Base-by-base conservation (phyloP, 1,140 invertebrate species). In the Rhizoglyphus robini region DNA sequence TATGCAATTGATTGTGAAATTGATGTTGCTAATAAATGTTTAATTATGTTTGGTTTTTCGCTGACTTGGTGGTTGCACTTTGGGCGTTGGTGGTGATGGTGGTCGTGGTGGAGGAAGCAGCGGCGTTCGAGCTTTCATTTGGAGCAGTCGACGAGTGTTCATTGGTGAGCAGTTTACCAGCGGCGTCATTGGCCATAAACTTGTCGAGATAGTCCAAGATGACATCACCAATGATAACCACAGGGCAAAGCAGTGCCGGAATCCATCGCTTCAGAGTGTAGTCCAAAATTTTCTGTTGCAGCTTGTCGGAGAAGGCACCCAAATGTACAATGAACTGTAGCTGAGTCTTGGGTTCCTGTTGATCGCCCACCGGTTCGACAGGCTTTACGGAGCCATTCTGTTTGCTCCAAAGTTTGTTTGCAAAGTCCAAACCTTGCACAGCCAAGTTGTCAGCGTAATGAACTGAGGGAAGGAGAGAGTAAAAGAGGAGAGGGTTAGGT, bases 231-330 rank as follows among this genome's bases (percentile, higher is more conserved):
- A n/a, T n/a, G n/a, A n/a, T n/a, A 25, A 54, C 31, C 8, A 32
- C 51, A 11, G 8, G 8, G 8, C 23, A 8, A 15, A 54, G 15
- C 8, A 54, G 51, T 8, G 31, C 23, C 8, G 51, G 51, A 25
- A 54, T 23, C 58, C 58, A 60, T 38, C 27, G 15, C 11, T 60
- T 32, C 25, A 18, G 2, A 1, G 32, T 23, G 29, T 60, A 60
- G 15, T 60, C 8, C 1, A 60, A 20, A 27, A 60, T 60, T 29
- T 32, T 29, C 2, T 29, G 15, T 3, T 29, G 58, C 13, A 60
- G 15, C 27, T 60, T 60, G 23, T 60, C 58, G 58, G 58, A 60
- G 29, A 60, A 60, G n/a, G 15, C 8, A 20, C 15, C 32, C 58
- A 60, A 34, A 20, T 32, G 58, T 38, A n/a, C 15, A 46, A 60